Evolutionary conservation across 35 echinoderm and acorn worm genomes (phyloP), one percentile per base, ranked within the genome.

Genomic region (Chiridota heheva): DNA sequence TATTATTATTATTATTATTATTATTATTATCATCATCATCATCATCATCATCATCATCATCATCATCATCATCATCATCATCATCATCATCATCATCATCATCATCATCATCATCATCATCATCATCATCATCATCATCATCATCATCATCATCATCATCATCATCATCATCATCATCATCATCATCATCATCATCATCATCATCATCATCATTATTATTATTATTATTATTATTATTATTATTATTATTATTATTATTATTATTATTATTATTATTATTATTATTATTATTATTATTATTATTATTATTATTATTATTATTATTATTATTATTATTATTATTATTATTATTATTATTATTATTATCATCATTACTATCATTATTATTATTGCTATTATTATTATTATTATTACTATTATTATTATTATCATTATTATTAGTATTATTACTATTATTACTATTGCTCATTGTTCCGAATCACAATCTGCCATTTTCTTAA

Each of bases 151-250:
- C 3, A 70, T 70, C 67, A 42, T 29, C 0, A 70, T 42, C 25
- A 70, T 42, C 67, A 70, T 70, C 67, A 70, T 42, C 22, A 33
- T 29, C 33, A 42, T 70, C 67, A 70, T 42, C 33, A 70, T 70
- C 67, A 70, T 70, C 67, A 70, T 70, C 67, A 40, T 0, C 33
- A 36, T 41, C 67, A 37, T 41, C 34, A 70, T 7, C 33, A 41
- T 8, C 67, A 41, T 70, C 67, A 41, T 8, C 32, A 0, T 43
- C 67, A 41, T 43, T 38, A 18, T 43, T 5, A 18, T 43, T n/a
- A 41, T 39, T 6, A 41, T 42, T 37, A 18, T 31, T 15, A 24
- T 31, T n/a, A 51, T 12, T 12, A 51, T 51, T n/a, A 51, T 51
- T 8, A 12, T 51, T 51, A 12, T 51, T 51, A 51, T 51, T 12